Conservation (phyloP, 2,113 vertebrate genomes). For the Cairina moschata region DNA sequence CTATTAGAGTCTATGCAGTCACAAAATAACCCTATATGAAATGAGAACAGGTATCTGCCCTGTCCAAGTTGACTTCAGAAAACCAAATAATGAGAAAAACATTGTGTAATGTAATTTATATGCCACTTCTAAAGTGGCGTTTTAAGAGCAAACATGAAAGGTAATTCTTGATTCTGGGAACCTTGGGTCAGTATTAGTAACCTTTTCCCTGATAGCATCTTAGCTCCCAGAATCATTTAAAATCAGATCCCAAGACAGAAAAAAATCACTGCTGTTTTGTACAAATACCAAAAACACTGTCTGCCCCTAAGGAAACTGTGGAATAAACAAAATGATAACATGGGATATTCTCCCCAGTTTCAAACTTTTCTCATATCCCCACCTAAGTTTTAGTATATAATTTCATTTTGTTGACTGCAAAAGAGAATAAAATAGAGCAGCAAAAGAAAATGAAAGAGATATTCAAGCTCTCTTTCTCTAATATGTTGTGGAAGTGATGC, state of each 20-base stretch:
- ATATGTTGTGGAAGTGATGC: not conserved
- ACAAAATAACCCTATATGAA: not conserved
- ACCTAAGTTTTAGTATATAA: not conserved
- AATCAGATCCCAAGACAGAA: not conserved
- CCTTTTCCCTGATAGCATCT: not conserved
- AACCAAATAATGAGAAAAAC: not conserved
- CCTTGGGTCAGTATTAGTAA: not conserved
- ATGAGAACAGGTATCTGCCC: not conserved
- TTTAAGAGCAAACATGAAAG: not conserved
- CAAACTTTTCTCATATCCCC: not conserved
- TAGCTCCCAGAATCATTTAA: not conserved
- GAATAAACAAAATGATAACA: not conserved
- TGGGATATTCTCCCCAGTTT: not conserved
- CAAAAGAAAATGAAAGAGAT: not conserved
- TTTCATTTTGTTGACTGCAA: not conserved
- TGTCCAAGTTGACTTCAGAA: not conserved
- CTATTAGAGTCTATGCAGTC: not conserved
- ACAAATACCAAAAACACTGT: not conserved
- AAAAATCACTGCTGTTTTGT: not conserved
- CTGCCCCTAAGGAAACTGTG: not conserved
- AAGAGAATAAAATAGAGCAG: not conserved
- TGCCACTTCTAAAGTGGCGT: not conserved
- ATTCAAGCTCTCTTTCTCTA: not conserved
- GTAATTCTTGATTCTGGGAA: not conserved
- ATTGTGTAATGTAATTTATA: not conserved